Percentiles rank a stretch among this genome's conserved stretches.
Conservation (phyloP, 2,113 vertebrate species). For the Loxodonta africana region DNA sequence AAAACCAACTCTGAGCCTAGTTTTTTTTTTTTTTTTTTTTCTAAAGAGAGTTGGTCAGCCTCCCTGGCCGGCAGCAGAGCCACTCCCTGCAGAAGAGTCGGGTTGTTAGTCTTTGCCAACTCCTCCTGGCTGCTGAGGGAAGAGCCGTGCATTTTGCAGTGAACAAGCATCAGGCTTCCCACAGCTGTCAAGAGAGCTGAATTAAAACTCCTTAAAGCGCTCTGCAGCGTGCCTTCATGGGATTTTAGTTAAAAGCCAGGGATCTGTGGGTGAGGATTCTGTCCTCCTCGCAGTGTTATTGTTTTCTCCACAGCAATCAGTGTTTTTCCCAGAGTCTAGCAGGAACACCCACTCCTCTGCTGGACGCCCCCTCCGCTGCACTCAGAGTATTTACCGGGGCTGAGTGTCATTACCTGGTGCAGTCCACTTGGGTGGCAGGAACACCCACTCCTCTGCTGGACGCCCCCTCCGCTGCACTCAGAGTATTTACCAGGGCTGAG, state of each 20-base stretch:
- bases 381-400: background rate
- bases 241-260: slow-evolving; percentile 60
- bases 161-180: slow-evolving; percentile 34
- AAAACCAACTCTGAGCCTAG: slow-evolving; percentile 74
- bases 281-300: slow-evolving; percentile 18
- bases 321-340: slow-evolving; percentile 72
- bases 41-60: slow-evolving; percentile 61
- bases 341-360: slow-evolving; percentile 57
- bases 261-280: slow-evolving; percentile 61
- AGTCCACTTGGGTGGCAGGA: background rate
- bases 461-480: slow-evolving; percentile 27
- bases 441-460: slow-evolving; percentile 43
- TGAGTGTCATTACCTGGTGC: background rate
- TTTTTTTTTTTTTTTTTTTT: background rate
- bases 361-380: slow-evolving; percentile 40
- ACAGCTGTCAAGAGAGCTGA: slow-evolving; percentile 33
- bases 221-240: slow-evolving; percentile 62
- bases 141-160: slow-evolving; percentile 23
- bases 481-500: too few relatives aligned
- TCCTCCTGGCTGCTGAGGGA: slow-evolving; percentile 65
- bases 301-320: slow-evolving; percentile 58
- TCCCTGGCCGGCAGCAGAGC: background rate
- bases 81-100: background rate
- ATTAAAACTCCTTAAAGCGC: slow-evolving; percentile 41
- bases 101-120: slow-evolving; percentile 59